Conservation (phyloP, 2,888 invertebrate species). For the Sympetrum striolatum region DNA sequence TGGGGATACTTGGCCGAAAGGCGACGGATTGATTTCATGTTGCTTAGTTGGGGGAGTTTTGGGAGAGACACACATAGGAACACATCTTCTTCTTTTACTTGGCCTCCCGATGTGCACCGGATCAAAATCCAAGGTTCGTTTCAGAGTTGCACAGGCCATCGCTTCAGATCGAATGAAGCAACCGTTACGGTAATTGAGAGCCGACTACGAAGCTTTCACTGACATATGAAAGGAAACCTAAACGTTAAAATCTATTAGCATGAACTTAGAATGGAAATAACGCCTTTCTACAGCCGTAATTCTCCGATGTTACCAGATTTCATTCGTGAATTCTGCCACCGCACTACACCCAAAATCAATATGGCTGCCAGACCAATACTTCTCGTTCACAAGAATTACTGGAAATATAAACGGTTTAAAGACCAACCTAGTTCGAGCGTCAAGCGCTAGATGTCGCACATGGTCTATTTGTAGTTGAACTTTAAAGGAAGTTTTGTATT, state of each 20-base stretch:
- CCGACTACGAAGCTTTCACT: not conserved
- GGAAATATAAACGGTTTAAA: slow-evolving; percentile 40
- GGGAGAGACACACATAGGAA: slow-evolving; percentile 78
- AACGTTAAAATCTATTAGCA: not conserved
- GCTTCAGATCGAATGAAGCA: slow-evolving; percentile 57
- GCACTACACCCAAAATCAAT: slow-evolving; percentile 41
- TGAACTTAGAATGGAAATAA: not conserved
- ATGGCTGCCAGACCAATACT: slow-evolving; percentile 30
- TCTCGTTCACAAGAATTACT: slow-evolving; percentile 12
- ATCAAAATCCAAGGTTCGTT: slow-evolving; percentile 95
- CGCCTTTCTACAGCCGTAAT: not conserved
- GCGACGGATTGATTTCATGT: slow-evolving; percentile 71
- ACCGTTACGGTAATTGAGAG: slow-evolving; percentile 9
- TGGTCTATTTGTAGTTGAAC: not conserved
- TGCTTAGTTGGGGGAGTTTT: slow-evolving; percentile 55
- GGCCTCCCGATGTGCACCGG: slow-evolving; percentile 82
- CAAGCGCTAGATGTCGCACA: not conserved
- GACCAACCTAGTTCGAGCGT: not conserved
- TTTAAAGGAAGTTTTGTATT: not conserved
- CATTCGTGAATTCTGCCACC: slow-evolving; percentile 39
- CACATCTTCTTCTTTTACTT: slow-evolving; percentile 88
- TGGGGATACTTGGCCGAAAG: slow-evolving; percentile 82
- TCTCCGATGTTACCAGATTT: slow-evolving; percentile 30
- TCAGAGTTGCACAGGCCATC: slow-evolving; percentile 98
- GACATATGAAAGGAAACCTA: slow-evolving; percentile 3